These are phyloP conservation scores for Sebastes melanostomus DNA, from an alignment of 2,797 vertebrate species.

Conservation along the genomic window DNA sequence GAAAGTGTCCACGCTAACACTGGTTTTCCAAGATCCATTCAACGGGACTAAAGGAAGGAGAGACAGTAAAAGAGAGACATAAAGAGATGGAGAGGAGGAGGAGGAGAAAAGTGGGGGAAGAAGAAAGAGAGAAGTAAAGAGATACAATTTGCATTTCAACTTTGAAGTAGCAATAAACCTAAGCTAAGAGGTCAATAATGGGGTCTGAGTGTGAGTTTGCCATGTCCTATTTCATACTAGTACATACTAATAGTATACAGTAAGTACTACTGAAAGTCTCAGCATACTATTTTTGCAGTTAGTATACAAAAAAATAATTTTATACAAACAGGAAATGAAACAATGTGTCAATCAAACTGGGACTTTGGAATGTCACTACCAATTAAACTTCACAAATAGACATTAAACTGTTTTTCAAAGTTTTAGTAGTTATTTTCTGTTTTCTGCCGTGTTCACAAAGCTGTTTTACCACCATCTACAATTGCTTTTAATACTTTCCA, in stretches of 20 bases:
- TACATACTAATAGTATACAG: background rate
- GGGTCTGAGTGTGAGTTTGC: background rate
- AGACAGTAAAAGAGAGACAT: conserved; percentile 5
- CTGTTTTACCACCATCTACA: conserved; percentile 11
- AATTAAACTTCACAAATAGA: background rate
- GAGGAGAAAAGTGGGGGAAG: conserved; percentile 12
- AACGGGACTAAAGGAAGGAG: conserved; percentile 48
- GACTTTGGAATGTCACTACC: background rate
- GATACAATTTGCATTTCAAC: background rate
- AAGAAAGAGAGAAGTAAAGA: conserved; percentile 3
- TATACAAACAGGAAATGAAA: background rate
- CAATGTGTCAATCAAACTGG: background rate
- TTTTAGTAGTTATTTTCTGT: background rate
- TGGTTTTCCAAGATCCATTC: conserved; percentile 58
- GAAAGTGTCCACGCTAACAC: conserved; percentile 63
- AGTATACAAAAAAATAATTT: background rate
- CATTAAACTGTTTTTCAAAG: background rate
- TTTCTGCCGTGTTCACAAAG: conserved; percentile 3
- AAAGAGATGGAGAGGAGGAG: conserved; percentile 4
- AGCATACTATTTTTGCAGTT: background rate
- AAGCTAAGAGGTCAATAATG: conserved; percentile 22
- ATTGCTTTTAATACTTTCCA: conserved; percentile 15
- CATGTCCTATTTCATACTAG: too few species aligned
- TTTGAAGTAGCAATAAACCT: conserved; percentile 4
- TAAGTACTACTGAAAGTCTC: background rate